Percentiles rank a stretch among this genome's conserved stretches.
phyloP scores from a whole-genome alignment of 2,888 invertebrate species.

The Odontothrips loti region DNA sequence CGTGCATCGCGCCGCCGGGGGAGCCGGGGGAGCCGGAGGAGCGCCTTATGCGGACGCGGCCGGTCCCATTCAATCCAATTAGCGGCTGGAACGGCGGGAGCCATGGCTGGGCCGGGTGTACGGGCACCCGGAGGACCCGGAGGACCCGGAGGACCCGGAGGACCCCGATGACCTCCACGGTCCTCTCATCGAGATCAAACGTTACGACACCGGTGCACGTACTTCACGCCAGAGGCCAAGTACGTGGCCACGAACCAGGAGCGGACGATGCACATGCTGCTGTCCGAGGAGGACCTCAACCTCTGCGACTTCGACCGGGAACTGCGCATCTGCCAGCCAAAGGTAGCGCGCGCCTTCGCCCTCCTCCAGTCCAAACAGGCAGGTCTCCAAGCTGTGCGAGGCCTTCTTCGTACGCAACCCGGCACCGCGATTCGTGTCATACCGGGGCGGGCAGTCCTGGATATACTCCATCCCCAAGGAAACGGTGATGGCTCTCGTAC shows the following conservation, averaged over 20 bases:
- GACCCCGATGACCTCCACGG: too few relatives aligned
- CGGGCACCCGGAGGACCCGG: too few relatives aligned
- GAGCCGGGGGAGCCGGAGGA: too few relatives aligned
- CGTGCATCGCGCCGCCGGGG: too few relatives aligned
- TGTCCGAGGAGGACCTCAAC: neutral
- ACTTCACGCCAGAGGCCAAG: neutral
- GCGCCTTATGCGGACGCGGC: too few relatives aligned
- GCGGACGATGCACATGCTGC: neutral
- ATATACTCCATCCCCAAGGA: neutral
- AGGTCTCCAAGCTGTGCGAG: neutral
- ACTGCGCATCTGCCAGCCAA: too few relatives aligned
- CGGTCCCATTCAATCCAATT: too few relatives aligned
- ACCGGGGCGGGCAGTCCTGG: neutral
- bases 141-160: too few relatives aligned
- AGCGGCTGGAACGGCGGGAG: too few relatives aligned
- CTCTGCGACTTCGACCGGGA: neutral
- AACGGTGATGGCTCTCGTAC: neutral
- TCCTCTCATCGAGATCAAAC: too few relatives aligned
- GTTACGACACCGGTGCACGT: too few relatives aligned
- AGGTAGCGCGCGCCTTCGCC: neutral
- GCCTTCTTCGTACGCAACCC: neutral
- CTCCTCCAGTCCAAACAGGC: neutral
- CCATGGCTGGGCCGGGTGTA: too few relatives aligned
- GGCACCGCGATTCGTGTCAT: neutral
- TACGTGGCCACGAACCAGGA: neutral